Percentiles rank a stretch among this genome's conserved stretches.
Evolutionary conservation across 2,113 vertebrate species (phyloP).

Genomic region (Rhinichthys klamathensis): DNA sequence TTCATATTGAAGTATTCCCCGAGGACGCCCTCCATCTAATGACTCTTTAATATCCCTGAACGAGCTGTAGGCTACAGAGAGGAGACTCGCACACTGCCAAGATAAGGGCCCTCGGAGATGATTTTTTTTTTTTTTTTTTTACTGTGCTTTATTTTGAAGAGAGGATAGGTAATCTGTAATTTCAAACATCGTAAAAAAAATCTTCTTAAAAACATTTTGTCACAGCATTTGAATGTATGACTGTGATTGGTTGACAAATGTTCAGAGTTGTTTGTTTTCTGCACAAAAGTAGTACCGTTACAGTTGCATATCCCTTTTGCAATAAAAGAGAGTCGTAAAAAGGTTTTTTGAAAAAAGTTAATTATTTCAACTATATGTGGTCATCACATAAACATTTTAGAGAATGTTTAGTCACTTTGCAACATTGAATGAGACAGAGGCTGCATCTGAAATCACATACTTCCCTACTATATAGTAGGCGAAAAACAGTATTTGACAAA

Average conservation of each 20-base stretch:
- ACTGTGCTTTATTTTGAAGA: neutral
- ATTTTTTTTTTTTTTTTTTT: conserved; percentile 8
- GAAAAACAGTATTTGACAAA: no score
- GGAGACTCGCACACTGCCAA: conserved; percentile 46
- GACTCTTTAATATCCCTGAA: conserved; percentile 66
- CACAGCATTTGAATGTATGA: neutral
- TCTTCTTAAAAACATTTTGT: neutral
- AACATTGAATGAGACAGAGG: no score
- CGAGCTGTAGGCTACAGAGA: conserved; percentile 60
- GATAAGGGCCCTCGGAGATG: conserved; percentile 40
- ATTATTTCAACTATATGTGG: no score
- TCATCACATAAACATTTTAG: no score
- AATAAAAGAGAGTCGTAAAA: neutral
- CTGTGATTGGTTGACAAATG: neutral
- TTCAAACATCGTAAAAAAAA: neutral
- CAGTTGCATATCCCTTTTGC: neutral
- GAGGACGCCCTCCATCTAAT: conserved; percentile 60
- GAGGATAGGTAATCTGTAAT: neutral
- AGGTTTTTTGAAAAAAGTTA: no score
- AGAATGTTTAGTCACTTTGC: no score
- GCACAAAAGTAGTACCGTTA: neutral
- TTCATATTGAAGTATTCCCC: conserved; percentile 64
- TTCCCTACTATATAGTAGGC: no score
- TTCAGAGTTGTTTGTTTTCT: neutral
- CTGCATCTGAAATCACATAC: no score